Evolutionary conservation across 2,797 vertebrate species (phyloP), one percentile per base, ranked within the genome.

Genomic region (Menidia menidia): DNA sequence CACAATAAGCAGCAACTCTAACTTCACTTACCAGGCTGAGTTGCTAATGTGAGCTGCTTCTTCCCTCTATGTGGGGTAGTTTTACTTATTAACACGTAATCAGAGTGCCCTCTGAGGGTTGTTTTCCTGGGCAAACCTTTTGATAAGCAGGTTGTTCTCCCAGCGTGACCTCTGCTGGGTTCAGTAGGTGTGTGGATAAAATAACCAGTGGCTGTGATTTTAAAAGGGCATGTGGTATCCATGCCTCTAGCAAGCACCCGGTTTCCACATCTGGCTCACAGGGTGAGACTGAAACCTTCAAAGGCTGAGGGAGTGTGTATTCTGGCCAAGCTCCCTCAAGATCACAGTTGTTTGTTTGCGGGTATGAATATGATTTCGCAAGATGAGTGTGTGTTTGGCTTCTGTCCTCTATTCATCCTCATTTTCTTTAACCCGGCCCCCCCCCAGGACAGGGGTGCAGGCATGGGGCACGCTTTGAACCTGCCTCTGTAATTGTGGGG

Each of bases 401-500:
- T 31, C 63, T 68, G 68, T 70, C 74, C 84, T 82, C 67, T 63
- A 70, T 68, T 74, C 31, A 58, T 82, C 41, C 71, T 74, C 80
- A 70, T 16, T 62, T 69, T 69, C 78, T 79, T 45, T 48, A 70
- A 64, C 84, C 58, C 64, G 3, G 1, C 15, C 44, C 51, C 75
- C 84, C 82, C 71, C 35, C 71, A 50, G 86, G 82, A 81, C 71
- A 52, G 66, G 63, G 71, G 59, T 13, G 57, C 80, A 61, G 79
- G 73, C 75, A 71, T 77, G 78, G 73, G 68, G 63, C 60, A 56
- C 76, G 53, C 85, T 92, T 88, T 92, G 87, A 89, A 89, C 85
- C 81, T 54, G 72, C 59, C 68, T 60, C 84, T 77, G 65, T 87
- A 81, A 86, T 85, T 87, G 69, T 64, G 7, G 64, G 70, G 53